phyloP scores from a whole-genome alignment of 2,113 vertebrate genomes.

The Percopsis transmontana region DNA sequence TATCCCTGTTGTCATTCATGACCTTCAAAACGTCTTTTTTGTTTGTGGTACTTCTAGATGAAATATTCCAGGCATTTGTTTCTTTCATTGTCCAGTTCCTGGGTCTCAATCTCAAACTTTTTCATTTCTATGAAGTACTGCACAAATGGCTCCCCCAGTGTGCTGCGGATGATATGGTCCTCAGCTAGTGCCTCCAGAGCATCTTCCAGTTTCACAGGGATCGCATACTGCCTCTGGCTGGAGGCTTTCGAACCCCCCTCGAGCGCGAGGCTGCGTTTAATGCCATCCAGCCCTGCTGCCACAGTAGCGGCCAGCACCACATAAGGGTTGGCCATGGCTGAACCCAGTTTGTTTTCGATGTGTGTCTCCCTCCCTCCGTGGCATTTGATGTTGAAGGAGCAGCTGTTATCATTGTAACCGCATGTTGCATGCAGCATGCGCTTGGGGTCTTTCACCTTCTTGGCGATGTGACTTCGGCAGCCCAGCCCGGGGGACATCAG shows the following conservation, averaged over 20 bases:
- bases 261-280: slow-evolving; percentile 74
- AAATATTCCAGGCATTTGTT: slow-evolving; percentile 95
- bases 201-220: slow-evolving; percentile 89
- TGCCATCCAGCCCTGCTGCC: slow-evolving; percentile 89
- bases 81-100: slow-evolving; percentile 87
- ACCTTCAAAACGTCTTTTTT: too few species aligned
- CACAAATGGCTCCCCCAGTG: slow-evolving; percentile 88
- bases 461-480: slow-evolving; percentile 83
- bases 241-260: slow-evolving; percentile 64
- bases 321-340: slow-evolving; percentile 91
- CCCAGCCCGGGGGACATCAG: slow-evolving; percentile 85
- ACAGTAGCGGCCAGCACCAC: slow-evolving; percentile 88
- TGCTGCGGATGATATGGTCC: slow-evolving; percentile 80
- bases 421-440: slow-evolving; percentile 80
- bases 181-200: slow-evolving; percentile 83
- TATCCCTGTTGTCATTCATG: too few species aligned
- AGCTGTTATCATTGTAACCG: slow-evolving; percentile 89
- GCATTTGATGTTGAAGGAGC: slow-evolving; percentile 87
- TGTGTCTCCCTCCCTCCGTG: slow-evolving; percentile 82
- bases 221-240: slow-evolving; percentile 64
- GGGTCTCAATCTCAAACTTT: slow-evolving; percentile 89
- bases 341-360: slow-evolving; percentile 90
- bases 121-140: slow-evolving; percentile 92
- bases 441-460: slow-evolving; percentile 82
- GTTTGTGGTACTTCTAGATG: slow-evolving; percentile 74